Percentiles rank a stretch among this genome's conserved stretches.
phyloP scores from a whole-genome alignment of 2,888 invertebrate species.

The Drosophila demipolita region DNA sequence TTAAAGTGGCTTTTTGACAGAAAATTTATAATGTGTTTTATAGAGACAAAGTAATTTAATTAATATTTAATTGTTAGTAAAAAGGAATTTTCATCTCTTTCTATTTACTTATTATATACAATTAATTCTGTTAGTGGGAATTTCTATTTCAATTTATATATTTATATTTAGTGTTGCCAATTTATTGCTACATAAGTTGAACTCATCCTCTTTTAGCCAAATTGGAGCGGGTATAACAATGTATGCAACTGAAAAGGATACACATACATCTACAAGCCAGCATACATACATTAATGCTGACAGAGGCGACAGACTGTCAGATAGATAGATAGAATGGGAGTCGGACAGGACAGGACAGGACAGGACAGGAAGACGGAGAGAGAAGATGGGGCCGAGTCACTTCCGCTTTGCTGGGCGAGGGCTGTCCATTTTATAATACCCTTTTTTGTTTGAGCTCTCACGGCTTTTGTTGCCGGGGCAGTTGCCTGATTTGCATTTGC shows the following conservation, averaged over 20 bases:
- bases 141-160: not conserved
- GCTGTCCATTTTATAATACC: slow-evolving; percentile 70
- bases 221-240: slow-evolving; percentile 34
- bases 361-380: slow-evolving; percentile 27
- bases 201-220: not conserved
- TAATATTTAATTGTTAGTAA: too few relatives aligned
- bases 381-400: slow-evolving; percentile 53
- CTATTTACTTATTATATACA: not conserved
- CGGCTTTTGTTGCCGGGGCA: slow-evolving; percentile 60
- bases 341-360: too few relatives aligned
- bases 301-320: slow-evolving; percentile 23
- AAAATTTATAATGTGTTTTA: not conserved
- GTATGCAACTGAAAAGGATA: slow-evolving; percentile 15
- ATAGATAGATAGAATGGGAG: not conserved
- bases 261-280: slow-evolving; percentile 2
- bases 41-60: not conserved
- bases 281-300: slow-evolving; percentile 17
- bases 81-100: not conserved
- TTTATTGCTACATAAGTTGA: not conserved
- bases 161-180: not conserved
- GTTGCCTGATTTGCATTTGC: slow-evolving; percentile 64
- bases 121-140: not conserved
- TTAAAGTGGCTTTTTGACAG: too few relatives aligned
- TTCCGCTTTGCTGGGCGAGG: slow-evolving; percentile 40
- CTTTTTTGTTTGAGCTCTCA: slow-evolving; percentile 59